Evolutionary conservation across 2,888 invertebrate species (phyloP), one percentile per base, ranked within the genome.

Genomic region (Pammene fasciana): DNA sequence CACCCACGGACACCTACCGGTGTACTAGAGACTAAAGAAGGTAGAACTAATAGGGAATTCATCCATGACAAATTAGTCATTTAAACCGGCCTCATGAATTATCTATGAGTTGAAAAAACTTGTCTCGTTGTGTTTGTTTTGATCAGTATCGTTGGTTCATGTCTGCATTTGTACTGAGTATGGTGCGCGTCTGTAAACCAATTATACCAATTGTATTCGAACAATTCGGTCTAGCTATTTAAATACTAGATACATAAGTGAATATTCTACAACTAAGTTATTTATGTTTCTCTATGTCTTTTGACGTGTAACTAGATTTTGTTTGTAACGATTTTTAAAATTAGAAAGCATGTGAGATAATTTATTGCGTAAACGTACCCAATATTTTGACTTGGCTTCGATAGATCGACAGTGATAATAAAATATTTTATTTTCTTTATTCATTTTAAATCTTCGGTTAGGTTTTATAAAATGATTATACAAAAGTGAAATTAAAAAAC

Each of bases 31-130:
- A 62, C 62, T 62, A 62, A 61, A 77, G 77, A 76, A 77, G 78
- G 82, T 84, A 76, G 80, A 83, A 82, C 83, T 82, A 86, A 84
- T 81, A 86, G 80, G 84, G 81, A 86, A 83, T 81, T 84, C 84
- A 83, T 81, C 84, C 86, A 78, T 86, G 86, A 88, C 88, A 87
- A 88, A 88, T 88, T 85, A 85, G 78, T 74, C 82, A 82, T 81
- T 84, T 83, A 84, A 79, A 80, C 80, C 82, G 82, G 76, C 82
- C 79, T 85, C 84, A 87, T 87, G 86, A 81, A 86, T 88, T 86
- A 86, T 80, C 76, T 78, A 81, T 77, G 76, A 79, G 78, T 75
- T 75, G 73, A 76, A 79, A 82, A 84, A 83, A 82, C 79, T 78
- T 76, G 79, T 77, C 75, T 74, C 68, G 70, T 70, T 38, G 26